Percentiles rank a stretch among this genome's conserved stretches.
phyloP scores from a whole-genome alignment of 2,888 invertebrate genomes.

The Oscheius sp. region DNA sequence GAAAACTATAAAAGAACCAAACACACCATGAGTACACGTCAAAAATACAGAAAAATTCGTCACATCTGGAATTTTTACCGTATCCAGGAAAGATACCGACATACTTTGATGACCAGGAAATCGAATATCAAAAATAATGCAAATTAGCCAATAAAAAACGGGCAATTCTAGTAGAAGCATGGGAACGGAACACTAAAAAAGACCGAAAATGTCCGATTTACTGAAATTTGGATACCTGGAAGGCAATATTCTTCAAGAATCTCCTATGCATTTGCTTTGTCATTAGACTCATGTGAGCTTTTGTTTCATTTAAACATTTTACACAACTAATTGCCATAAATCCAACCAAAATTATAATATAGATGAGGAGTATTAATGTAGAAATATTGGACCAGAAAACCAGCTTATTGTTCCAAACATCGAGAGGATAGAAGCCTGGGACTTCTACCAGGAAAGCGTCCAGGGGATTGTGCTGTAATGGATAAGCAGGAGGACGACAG shows the following conservation, averaged over 20 bases:
- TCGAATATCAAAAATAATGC: background rate
- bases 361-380: background rate
- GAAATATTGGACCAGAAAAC: background rate
- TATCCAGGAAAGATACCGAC: background rate
- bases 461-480: background rate
- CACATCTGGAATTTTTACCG: slow-evolving; percentile 2
- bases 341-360: background rate
- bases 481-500: too few relatives aligned
- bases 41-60: slow-evolving; percentile 9
- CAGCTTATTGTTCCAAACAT: background rate
- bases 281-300: slow-evolving; percentile 25
- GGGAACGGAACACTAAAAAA: slow-evolving; percentile 1
- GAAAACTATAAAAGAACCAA: slow-evolving; percentile 22
- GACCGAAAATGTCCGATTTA: background rate
- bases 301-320: background rate
- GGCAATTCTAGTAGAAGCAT: slow-evolving; percentile 27
- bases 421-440: background rate
- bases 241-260: slow-evolving; percentile 11
- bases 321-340: background rate
- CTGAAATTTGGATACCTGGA: too few relatives aligned
- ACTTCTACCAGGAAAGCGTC: background rate
- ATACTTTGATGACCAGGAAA: slow-evolving; percentile 19
- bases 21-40: background rate
- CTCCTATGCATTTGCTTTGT: slow-evolving; percentile 14
- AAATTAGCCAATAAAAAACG: background rate